Evolutionary conservation across 2,888 invertebrate species (phyloP).

Genomic region (Scaptomyza polygonia): DNA sequence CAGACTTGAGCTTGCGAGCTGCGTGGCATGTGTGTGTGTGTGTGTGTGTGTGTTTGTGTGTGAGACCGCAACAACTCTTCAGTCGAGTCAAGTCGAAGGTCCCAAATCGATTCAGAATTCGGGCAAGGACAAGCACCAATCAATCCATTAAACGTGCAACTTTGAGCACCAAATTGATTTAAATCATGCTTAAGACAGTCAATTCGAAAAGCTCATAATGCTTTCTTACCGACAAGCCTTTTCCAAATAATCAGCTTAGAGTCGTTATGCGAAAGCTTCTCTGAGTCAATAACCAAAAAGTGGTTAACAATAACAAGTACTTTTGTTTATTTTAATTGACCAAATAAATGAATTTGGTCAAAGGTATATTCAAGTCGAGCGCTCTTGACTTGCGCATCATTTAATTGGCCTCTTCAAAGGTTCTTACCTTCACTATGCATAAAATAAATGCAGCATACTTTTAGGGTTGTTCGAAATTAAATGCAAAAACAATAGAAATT

Average conservation of each 20-base stretch:
- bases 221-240: not conserved
- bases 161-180: constrained; percentile 17
- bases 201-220: not conserved
- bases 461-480: constrained; percentile 8
- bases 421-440: not conserved
- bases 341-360: not conserved
- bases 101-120: constrained; percentile 2
- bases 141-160: constrained; percentile 20
- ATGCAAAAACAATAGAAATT: not conserved
- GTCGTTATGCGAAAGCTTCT: too few relatives aligned
- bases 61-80: not conserved
- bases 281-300: not conserved
- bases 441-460: constrained; percentile 14
- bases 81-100: constrained; percentile 8
- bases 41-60: not conserved
- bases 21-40: not conserved
- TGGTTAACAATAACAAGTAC: not conserved
- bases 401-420: not conserved
- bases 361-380: not conserved
- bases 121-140: constrained; percentile 9
- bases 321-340: too few relatives aligned
- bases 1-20: not conserved
- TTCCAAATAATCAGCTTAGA: not conserved
- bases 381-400: not conserved
- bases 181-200: constrained; percentile 1